Evolutionary conservation across 2,888 invertebrate species (phyloP), one percentile per base, ranked within the genome.

Genomic region (Eudemis profundana): DNA sequence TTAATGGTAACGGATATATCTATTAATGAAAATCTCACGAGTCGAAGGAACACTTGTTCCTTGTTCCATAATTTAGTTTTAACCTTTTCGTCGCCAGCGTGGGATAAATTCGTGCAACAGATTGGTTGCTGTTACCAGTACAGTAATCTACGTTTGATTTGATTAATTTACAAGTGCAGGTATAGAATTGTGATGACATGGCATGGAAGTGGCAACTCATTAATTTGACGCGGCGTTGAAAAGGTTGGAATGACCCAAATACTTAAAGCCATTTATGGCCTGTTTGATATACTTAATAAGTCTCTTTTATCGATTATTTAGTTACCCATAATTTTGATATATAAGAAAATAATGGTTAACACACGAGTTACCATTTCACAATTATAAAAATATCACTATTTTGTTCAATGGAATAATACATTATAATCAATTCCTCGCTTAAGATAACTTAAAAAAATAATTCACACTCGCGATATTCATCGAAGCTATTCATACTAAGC

Each of bases 351-450:
- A 54, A 50, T 61, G 56, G 61, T 49, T n/a, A 42, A 50, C 53
- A 60, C 44, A 44, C 33, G 29, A 14, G 40, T 46, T 64, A 65
- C 50, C 36, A 65, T 50, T 60, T 44, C 61, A 51, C 42, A 54
- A 63, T 69, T 70, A 75, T 69, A 74, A 75, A 78, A 73, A 76
- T 72, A 75, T 69, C 68, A 69, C 69, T 74, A 71, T 61, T 76
- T 75, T 76, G 78, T 75, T 80, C 73, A 67, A 70, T 61, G 72
- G 74, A 77, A 77, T 75, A 76, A 77, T 44, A 64, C 19, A 59
- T 50, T 36, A 50, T 36, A 49, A 75, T 71, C 69, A 74, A 74
- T 83, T 64, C 80, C 79, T 78, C 72, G 61, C 69, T 70, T 71
- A 65, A 72, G 68, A 71, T 59, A 68, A 66, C 68, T 68, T 74